Percentiles rank a stretch among this genome's conserved stretches.
Conservation (phyloP, 2,113 vertebrate genomes). For the Anas platyrhynchos region DNA sequence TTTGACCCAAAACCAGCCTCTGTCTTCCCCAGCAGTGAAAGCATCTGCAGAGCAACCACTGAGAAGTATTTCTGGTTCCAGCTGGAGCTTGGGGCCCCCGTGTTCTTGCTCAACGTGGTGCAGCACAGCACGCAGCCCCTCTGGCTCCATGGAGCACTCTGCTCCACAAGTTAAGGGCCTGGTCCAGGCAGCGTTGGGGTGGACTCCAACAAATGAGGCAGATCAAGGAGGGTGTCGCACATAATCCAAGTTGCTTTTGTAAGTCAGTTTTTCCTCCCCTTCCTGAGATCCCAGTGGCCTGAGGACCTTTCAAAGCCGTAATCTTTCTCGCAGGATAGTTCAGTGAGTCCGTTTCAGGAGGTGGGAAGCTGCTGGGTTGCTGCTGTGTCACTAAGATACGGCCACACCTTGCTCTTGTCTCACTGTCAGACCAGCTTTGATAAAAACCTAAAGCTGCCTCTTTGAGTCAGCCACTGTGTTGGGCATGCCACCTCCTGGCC, state of each 20-base stretch:
- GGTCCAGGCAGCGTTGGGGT: not conserved
- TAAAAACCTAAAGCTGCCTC: not conserved
- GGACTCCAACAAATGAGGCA: not conserved
- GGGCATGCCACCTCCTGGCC: rapidly evolving
- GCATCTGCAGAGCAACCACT: not conserved
- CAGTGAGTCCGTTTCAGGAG: not conserved
- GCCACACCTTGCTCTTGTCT: not conserved
- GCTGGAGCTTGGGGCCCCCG: not conserved
- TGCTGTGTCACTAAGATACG: not conserved
- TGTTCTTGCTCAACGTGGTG: not conserved
- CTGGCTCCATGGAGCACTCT: not conserved
- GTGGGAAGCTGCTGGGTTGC: not conserved
- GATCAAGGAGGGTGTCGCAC: not conserved
- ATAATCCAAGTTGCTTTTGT: not conserved
- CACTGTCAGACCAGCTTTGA: not conserved
- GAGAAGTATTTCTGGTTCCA: not conserved
- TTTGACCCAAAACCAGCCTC: not conserved
- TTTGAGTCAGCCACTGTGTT: not conserved
- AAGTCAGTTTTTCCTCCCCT: not conserved
- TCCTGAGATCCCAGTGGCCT: not conserved
- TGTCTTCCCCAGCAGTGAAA: not conserved
- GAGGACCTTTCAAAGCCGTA: not conserved
- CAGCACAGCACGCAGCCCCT: not conserved
- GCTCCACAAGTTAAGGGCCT: not conserved
- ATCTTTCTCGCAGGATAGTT: not conserved